Evolutionary conservation across 2,113 vertebrate genomes (phyloP).

Genomic region (Pollimyrus isidori): DNA sequence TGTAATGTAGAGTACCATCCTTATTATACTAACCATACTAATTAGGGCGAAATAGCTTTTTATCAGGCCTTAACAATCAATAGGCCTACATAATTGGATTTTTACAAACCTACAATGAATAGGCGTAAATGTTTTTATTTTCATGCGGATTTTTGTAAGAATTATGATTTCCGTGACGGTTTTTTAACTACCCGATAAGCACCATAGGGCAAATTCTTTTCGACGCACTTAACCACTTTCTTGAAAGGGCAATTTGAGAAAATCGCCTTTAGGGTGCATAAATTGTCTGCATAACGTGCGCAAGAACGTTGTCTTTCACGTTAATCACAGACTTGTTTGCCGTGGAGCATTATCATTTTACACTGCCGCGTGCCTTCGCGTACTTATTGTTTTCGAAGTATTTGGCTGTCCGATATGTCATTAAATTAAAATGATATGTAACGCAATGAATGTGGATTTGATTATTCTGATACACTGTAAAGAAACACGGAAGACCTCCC

Average conservation of each 20-base stretch:
- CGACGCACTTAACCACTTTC: background rate
- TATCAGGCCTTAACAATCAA: background rate
- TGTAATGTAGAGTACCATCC: background rate
- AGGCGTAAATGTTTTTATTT: background rate
- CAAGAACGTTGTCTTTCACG: background rate
- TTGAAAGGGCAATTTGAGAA: background rate
- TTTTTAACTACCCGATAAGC: background rate
- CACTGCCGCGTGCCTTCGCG: background rate
- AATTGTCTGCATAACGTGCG: background rate
- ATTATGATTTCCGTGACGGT: background rate
- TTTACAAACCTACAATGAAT: background rate
- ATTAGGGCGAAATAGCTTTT: background rate
- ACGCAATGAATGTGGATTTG: background rate
- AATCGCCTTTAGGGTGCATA: background rate
- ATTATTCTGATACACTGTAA: conserved; percentile 9
- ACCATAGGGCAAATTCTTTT: background rate
- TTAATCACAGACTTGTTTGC: background rate
- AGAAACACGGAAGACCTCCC: background rate
- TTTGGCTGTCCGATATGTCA: background rate
- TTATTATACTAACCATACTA: conserved; percentile 7
- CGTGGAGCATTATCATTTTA: background rate
- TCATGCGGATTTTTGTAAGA: background rate
- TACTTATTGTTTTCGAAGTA: background rate
- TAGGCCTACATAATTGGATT: background rate
- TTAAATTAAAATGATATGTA: background rate